Conservation (phyloP, 1,140 invertebrate genomes). For the Lordiphosa collinella region DNA sequence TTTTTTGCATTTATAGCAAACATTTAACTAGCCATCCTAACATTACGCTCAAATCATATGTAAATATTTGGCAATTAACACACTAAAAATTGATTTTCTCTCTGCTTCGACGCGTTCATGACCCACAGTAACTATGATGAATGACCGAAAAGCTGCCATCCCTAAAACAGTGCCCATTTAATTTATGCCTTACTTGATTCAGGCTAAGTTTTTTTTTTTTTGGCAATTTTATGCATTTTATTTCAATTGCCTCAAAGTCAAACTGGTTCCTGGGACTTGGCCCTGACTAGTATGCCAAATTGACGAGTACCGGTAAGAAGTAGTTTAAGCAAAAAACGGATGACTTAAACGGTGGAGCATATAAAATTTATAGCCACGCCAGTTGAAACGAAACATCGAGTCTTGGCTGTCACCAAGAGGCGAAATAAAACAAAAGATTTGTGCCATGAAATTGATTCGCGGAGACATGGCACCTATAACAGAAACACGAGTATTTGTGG, state of each 20-base stretch:
- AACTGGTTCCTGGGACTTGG: conserved; percentile 3
- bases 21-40: no score
- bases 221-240: not conserved
- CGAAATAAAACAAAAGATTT: conserved; percentile 6
- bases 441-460: conserved; percentile 4
- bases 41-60: no score
- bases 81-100: conserved; percentile 24
- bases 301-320: conserved; percentile 8
- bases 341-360: conserved; percentile 3
- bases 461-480: conserved; percentile 4
- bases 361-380: conserved; percentile 1
- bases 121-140: no score
- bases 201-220: not conserved
- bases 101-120: not conserved
- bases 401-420: conserved; percentile 1
- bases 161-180: not conserved
- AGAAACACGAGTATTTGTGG: conserved; percentile 1
- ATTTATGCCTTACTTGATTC: not conserved
- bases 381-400: not conserved
- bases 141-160: no score
- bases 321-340: not conserved
- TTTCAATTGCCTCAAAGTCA: not conserved
- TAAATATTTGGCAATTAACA: no score
- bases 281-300: conserved; percentile 2
- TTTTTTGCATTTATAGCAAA: no score